These are phyloP conservation scores for Archocentrus centrarchus DNA, from an alignment of 2,113 vertebrate genomes.

Conservation along the genomic window DNA sequence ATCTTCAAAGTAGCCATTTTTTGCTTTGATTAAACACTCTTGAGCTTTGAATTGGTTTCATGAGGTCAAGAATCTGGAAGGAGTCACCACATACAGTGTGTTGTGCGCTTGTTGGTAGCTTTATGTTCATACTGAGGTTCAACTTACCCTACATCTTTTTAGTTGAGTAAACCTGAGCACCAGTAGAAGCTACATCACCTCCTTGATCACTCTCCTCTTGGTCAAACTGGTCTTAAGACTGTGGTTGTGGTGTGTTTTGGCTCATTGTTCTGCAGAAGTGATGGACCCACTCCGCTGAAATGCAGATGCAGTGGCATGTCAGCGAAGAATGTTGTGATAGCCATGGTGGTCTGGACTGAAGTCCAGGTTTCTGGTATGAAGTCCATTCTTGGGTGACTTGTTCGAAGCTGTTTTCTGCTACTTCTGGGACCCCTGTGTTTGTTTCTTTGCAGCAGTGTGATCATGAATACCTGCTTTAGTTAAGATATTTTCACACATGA, in stretches of 20 bases:
- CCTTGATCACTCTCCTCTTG: neutral
- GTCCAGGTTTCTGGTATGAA: neutral
- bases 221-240: neutral
- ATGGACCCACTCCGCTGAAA: neutral
- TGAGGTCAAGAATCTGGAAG: neutral
- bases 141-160: neutral
- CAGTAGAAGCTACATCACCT: neutral
- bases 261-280: neutral
- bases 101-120: neutral
- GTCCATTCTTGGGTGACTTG: neutral
- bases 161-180: neutral
- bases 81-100: neutral
- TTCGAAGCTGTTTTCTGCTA: neutral
- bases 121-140: neutral
- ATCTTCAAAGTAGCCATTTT: neutral
- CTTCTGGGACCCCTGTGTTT: neutral
- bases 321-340: conserved; percentile 9
- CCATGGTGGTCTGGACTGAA: neutral
- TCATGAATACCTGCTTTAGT: neutral
- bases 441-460: neutral
- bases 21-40: neutral
- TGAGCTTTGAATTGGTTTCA: neutral
- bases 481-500: neutral
- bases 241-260: neutral
- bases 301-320: neutral